Evolutionary conservation across 2,888 invertebrate genomes (phyloP).

Genomic region (Cistogaster globosa): DNA sequence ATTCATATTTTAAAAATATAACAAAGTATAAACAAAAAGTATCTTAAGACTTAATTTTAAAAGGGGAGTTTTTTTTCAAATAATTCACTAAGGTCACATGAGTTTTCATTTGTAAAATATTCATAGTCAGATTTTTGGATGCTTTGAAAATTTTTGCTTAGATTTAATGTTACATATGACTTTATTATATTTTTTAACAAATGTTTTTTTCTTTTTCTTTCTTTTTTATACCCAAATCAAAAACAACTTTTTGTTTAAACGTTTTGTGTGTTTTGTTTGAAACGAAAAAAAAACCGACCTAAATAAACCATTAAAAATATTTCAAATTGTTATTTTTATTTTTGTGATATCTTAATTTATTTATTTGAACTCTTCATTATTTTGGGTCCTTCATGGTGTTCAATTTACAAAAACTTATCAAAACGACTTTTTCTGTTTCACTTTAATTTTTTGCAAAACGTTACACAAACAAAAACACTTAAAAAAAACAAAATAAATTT

Average conservation of each 20-base stretch:
- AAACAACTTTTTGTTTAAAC: constrained; percentile 61
- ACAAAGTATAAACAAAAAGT: background rate
- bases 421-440: background rate
- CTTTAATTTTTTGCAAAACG: constrained; percentile 45
- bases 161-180: constrained; percentile 56
- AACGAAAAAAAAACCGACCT: constrained; percentile 33
- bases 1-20: no score
- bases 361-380: constrained; percentile 37
- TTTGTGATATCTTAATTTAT: constrained; percentile 12
- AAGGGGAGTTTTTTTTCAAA: background rate
- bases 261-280: constrained; percentile 68
- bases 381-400: constrained; percentile 41
- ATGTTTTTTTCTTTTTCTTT: constrained; percentile 57
- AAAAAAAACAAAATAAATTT: constrained; percentile 72
- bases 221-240: constrained; percentile 33
- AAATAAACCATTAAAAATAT: constrained; percentile 18
- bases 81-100: constrained; percentile 20
- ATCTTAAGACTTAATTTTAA: constrained; percentile 1
- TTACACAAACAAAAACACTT: constrained; percentile 72
- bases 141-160: constrained; percentile 69
- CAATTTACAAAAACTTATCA: constrained; percentile 31
- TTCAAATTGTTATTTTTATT: constrained; percentile 26
- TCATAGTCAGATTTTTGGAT: constrained; percentile 37
- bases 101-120: constrained; percentile 71
- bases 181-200: constrained; percentile 57